Conservation (phyloP, 2,113 vertebrate species). For the Zosterops japonicus region DNA sequence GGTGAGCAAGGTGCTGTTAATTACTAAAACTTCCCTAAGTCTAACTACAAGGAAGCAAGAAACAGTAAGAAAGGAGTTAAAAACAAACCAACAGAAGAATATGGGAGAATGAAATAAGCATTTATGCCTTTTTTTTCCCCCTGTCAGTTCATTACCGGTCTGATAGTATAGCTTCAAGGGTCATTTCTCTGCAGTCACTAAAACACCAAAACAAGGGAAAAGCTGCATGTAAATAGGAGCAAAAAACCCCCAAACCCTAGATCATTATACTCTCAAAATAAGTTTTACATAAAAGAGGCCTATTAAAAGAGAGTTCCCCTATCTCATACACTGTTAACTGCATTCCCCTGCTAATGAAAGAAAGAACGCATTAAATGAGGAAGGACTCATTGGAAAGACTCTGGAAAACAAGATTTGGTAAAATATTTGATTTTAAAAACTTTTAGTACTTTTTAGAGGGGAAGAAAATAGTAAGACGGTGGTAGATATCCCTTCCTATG, state of each 20-base stretch:
- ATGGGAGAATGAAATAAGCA: constrained; percentile 49
- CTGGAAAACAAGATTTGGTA: neutral
- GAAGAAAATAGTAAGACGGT: neutral
- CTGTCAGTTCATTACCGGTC: constrained; percentile 68
- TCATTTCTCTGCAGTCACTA: constrained; percentile 71
- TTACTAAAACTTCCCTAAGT: constrained; percentile 67
- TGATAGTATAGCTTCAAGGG: constrained; percentile 73
- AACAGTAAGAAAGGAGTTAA: neutral
- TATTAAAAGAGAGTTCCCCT: constrained; percentile 1
- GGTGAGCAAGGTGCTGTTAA: constrained; percentile 58
- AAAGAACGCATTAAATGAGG: neutral
- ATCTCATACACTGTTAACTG: neutral
- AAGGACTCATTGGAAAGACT: neutral
- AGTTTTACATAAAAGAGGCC: constrained; percentile 41
- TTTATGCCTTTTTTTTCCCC: constrained; percentile 14
- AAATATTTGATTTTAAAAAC: neutral
- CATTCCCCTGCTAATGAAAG: neutral
- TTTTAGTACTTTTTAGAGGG: neutral
- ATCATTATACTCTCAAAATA: constrained; percentile 55
- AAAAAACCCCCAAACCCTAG: neutral
- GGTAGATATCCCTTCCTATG: neutral
- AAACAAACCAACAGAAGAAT: neutral
- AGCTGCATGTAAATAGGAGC: constrained; percentile 15
- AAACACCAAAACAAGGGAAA: constrained; percentile 68
- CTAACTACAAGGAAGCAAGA: constrained; percentile 65